Evolutionary conservation across 2,888 invertebrate genomes (phyloP), one percentile per base, ranked within the genome.

Genomic region (Itoplectis maculator): DNA sequence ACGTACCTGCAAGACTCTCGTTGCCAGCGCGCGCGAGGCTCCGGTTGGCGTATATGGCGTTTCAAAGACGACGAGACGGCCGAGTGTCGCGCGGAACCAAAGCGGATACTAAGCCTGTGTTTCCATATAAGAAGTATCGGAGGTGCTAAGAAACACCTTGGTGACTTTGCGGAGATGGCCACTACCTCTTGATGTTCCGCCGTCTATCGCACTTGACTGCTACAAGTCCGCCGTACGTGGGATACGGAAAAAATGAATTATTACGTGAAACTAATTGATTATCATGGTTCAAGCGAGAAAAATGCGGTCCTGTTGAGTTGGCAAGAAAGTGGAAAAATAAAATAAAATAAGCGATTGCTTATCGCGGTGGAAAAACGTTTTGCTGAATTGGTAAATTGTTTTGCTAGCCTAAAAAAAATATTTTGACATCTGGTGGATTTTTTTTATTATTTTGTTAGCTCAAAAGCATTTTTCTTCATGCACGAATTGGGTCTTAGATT

Each of bases 81-180:
- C 49, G 63, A 23, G 65, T 18, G 63, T 49, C 45, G 56, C 45
- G 56, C 20, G 47, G 56, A 13, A 47, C 29, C 45, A 18, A 63
- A 56, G 54, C 42, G 70, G 42, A 23, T 65, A 20, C 65, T 42
- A 68, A 56, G 40, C 73, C 20, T 29, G 47, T 35, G 37, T 49
- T 61, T 49, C 79, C 79, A 73, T 73, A 68, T 79, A 79, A 23
- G 73, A 73, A 42, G 18, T 54, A 74, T 56, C 51, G 77, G 47
- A 78, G 81, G 81, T 69, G 81, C 73, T 72, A 69, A 69, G 81
- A 74, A 69, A 78, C 81, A 81, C 81, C 81, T 77, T 61, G 68
- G 59, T 63, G 15, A 65, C 65, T 35, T 42, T n/a, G 63, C 68
- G 8, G 68, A 54, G 73, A 77, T 81, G 72, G 77, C 72, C 23